These are phyloP conservation scores for Zhuqinia jingwanae DNA, from an alignment of 2,888 invertebrate species.

Conservation along the genomic window DNA sequence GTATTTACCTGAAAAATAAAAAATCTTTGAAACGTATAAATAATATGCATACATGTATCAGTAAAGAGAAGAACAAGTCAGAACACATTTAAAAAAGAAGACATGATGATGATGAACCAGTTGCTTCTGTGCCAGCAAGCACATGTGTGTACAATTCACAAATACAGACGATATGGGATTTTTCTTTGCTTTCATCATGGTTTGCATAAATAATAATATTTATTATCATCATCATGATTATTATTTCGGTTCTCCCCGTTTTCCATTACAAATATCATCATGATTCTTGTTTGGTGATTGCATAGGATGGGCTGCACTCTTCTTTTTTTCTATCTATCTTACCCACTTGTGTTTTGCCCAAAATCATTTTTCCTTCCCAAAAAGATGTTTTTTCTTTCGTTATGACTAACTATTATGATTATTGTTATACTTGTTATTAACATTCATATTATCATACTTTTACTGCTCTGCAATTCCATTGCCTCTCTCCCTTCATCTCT, in stretches of 20 bases:
- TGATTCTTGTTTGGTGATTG: background rate
- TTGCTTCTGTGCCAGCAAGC: slow-evolving; percentile 52
- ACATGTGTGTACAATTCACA: no score
- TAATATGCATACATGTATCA: no score
- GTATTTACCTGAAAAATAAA: background rate
- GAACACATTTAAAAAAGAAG: no score
- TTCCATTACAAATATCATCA: slow-evolving; percentile 31
- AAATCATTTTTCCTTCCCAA: slow-evolving; percentile 29
- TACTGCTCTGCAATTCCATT: no score
- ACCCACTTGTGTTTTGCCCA: slow-evolving; percentile 23
- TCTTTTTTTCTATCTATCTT: background rate
- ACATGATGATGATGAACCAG: no score
- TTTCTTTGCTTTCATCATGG: background rate
- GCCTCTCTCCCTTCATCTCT: no score
- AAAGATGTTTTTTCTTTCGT: slow-evolving; percentile 37
- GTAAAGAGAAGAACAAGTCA: no score
- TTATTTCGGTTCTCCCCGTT: slow-evolving; percentile 33
- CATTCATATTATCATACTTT: slow-evolving; percentile 43
- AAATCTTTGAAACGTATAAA: background rate
- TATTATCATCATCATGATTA: background rate
- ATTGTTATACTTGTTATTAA: slow-evolving; percentile 67
- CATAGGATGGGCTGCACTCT: no score
- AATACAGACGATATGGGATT: background rate
- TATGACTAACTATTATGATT: slow-evolving; percentile 55
- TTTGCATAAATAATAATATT: slow-evolving; percentile 36